Percentiles rank a stretch among this genome's conserved stretches.
These are phyloP conservation scores for Nephrotoma appendiculata DNA, from an alignment of 2,888 invertebrate genomes.

Conservation along the genomic window DNA sequence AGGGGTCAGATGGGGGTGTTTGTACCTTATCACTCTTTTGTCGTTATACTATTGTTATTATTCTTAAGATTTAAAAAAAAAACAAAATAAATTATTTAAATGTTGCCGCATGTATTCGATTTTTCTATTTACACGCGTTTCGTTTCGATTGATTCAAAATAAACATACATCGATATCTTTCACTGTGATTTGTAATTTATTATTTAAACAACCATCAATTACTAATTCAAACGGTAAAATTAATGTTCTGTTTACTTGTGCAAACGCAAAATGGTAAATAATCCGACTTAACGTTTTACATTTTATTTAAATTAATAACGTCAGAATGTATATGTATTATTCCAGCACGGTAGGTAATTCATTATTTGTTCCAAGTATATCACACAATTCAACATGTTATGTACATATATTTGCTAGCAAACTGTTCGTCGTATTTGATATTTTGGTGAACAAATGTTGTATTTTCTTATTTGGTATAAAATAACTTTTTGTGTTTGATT, in stretches of 20 bases:
- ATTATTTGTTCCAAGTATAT: neutral
- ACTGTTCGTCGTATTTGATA: neutral
- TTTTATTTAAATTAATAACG: neutral
- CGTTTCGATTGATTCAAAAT: too few relatives aligned
- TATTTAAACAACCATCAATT: neutral
- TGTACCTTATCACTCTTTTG: too few relatives aligned
- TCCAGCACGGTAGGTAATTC: neutral
- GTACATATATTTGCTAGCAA: neutral
- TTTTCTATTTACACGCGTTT: too few relatives aligned
- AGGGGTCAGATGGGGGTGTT: too few relatives aligned
- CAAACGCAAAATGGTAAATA: neutral
- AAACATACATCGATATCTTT: too few relatives aligned
- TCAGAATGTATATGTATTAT: neutral
- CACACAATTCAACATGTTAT: neutral
- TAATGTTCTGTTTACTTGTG: neutral
- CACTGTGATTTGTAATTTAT: neutral
- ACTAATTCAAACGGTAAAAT: neutral
- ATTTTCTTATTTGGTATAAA: neutral
- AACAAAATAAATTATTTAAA: too few relatives aligned
- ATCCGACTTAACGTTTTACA: neutral
- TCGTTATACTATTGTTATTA: too few relatives aligned
- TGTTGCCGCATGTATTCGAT: too few relatives aligned
- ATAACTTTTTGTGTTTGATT: neutral
- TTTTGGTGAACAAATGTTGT: neutral
- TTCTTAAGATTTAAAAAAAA: too few relatives aligned